These are phyloP conservation scores for Mormoops blainvillei DNA, from an alignment of 2,113 vertebrate genomes.

Conservation along the genomic window DNA sequence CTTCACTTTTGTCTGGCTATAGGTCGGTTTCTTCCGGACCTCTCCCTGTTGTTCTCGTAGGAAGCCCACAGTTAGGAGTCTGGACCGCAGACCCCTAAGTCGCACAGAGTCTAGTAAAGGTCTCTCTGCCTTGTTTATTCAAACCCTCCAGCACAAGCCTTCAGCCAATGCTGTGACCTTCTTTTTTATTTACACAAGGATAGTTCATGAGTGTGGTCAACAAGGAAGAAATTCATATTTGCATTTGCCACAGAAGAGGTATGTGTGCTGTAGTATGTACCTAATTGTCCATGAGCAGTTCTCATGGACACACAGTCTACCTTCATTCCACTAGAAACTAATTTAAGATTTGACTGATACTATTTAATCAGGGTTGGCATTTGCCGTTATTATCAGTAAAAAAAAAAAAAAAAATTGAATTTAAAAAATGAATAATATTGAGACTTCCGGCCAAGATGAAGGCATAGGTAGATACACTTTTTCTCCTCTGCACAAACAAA, in stretches of 20 bases:
- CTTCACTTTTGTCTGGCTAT: not conserved
- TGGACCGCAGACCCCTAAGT: not conserved
- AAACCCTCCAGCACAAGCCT: not conserved
- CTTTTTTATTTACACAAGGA: not conserved
- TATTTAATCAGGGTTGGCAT: not conserved
- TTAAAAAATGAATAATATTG: not conserved
- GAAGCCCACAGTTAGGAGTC: not conserved
- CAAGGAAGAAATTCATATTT: not conserved
- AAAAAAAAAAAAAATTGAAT: not conserved
- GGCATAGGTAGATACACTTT: too few species aligned
- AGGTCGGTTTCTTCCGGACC: not conserved
- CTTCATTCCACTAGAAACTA: not conserved
- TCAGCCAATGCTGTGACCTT: fast-evolving
- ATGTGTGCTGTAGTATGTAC: fast-evolving
- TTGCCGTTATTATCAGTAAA: not conserved
- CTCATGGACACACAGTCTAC: not conserved
- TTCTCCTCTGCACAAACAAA: too few species aligned
- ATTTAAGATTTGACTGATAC: not conserved
- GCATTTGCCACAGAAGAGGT: not conserved
- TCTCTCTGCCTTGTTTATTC: not conserved
- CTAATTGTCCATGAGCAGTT: fast-evolving
- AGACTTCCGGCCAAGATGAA: too few species aligned
- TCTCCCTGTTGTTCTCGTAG: not conserved
- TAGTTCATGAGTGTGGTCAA: not conserved
- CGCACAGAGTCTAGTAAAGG: not conserved